Base-by-base conservation (phyloP, 1,140 invertebrate species). In the Lepidurus arcticus region DNA sequence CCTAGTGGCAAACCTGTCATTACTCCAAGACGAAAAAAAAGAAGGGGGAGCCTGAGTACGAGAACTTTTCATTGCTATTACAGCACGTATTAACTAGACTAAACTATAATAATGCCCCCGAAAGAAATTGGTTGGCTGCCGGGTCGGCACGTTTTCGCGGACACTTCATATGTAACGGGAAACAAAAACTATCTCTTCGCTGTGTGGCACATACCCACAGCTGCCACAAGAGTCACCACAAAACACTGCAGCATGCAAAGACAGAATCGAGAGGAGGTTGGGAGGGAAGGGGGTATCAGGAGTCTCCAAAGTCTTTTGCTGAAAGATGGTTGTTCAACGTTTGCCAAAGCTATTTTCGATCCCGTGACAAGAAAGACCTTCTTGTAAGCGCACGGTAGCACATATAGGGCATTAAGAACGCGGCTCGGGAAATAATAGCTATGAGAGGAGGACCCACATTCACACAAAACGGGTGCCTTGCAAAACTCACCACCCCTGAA, bases 261-360 rank as follows among this genome's bases (percentile, higher is more conserved):
- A 65, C 53, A 65, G 53, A 65, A 4, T 1, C 34, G 34, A 34
- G 34, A 34, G 34, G 34, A 34, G 34, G 2, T 34, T 34, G 34
- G 34, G 34, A 34, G 34, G 53, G 53, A 21, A 47, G 53, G 53
- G 16, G 53, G 4, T 21, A 65, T 21, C 16, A 65, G 53, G 53
- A 3, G 34, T 34, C 34, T 34, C 53, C 53, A 65, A 65, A 21
- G 8, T 21, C 21, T 16, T 9, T 13, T 21, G 53, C 53, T 65
- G 53, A 65, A 65, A 65, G 53, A 65, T 65, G 53, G 53, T 65
- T 21, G 10, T 65, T 21, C 16, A 65, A 65, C 53, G 9, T 65
- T 65, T 65, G 53, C 53, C 53, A 65, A 65, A 65, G n/a, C 53
- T 65, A 65, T 65, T 65, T 65, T 65, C 53, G 53, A 65, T 65